Conservation (phyloP, 2,888 invertebrate genomes). For the Cosmopolites sordidus region DNA sequence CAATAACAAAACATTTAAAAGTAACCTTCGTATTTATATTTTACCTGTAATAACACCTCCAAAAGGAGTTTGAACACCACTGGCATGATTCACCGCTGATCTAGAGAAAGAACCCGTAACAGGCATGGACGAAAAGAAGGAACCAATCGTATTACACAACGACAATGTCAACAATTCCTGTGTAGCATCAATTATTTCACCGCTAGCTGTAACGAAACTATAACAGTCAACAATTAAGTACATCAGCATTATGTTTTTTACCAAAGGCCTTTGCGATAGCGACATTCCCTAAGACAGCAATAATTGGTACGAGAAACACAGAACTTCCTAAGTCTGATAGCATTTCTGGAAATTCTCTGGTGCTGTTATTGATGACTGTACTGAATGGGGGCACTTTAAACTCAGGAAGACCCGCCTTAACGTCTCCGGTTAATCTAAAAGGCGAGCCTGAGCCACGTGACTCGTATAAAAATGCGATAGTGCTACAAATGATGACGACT, state of each 20-base stretch:
- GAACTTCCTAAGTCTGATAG: constrained; percentile 78
- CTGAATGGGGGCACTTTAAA: constrained; percentile 67
- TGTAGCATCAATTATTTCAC: constrained; percentile 79
- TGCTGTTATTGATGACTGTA: constrained; percentile 57
- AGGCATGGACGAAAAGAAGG: constrained; percentile 87
- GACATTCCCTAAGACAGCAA: constrained; percentile 88
- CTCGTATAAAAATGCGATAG: constrained; percentile 60
- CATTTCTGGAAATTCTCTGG: constrained; percentile 64
- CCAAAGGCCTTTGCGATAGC: constrained; percentile 95
- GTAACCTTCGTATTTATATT: too few relatives aligned
- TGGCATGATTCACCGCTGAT: constrained; percentile 92
- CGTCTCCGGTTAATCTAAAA: constrained; percentile 71
- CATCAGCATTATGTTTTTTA: constrained; percentile 44
- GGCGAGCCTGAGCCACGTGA: constrained; percentile 54
- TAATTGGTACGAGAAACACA: constrained; percentile 79
- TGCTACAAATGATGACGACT: constrained; percentile 69
- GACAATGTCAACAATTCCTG: constrained; percentile 86
- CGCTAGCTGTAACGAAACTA: constrained; percentile 57
- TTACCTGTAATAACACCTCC: constrained; percentile 79
- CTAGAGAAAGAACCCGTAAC: constrained; percentile 86
- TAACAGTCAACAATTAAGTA: neutral
- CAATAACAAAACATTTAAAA: too few relatives aligned
- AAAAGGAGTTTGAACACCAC: constrained; percentile 84
- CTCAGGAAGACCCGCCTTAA: constrained; percentile 70
- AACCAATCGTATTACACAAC: constrained; percentile 78